phyloP scores from a whole-genome alignment of 2,113 vertebrate species.

The Upupa epops region DNA sequence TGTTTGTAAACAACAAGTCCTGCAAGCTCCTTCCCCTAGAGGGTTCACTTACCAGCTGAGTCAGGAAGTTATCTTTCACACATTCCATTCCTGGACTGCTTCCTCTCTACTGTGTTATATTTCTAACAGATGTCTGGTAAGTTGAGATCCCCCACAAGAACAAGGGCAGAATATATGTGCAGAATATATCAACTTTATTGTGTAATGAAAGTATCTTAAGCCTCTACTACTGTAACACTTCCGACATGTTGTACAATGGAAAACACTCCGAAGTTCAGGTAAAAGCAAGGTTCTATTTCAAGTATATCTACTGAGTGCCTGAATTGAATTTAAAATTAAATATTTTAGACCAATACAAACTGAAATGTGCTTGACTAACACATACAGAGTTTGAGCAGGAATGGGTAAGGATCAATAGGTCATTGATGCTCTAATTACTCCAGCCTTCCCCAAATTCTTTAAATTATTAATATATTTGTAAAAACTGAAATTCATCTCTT shows the following conservation, averaged over 20 bases:
- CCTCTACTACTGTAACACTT: background rate
- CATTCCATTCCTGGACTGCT: too few species aligned
- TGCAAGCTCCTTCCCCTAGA: too few species aligned
- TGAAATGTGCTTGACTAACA: background rate
- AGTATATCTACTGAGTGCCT: background rate
- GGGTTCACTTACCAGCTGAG: too few species aligned
- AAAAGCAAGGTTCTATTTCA: background rate
- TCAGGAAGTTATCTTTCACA: too few species aligned
- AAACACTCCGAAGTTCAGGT: background rate
- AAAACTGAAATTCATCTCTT: background rate
- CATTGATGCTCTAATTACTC: background rate
- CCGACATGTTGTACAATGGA: background rate
- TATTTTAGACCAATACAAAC: background rate
- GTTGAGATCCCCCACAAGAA: too few species aligned
- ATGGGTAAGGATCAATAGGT: background rate
- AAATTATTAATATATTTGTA: background rate
- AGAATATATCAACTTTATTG: background rate
- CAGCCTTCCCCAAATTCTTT: background rate
- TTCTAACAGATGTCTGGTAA: too few species aligned
- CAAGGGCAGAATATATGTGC: background rate
- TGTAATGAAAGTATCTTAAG: background rate
- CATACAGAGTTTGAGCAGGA: background rate
- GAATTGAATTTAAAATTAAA: background rate
- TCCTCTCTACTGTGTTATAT: too few species aligned
- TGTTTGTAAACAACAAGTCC: too few species aligned